phyloP scores from a whole-genome alignment of 2,888 invertebrate genomes.

The Resseliella maxima region DNA sequence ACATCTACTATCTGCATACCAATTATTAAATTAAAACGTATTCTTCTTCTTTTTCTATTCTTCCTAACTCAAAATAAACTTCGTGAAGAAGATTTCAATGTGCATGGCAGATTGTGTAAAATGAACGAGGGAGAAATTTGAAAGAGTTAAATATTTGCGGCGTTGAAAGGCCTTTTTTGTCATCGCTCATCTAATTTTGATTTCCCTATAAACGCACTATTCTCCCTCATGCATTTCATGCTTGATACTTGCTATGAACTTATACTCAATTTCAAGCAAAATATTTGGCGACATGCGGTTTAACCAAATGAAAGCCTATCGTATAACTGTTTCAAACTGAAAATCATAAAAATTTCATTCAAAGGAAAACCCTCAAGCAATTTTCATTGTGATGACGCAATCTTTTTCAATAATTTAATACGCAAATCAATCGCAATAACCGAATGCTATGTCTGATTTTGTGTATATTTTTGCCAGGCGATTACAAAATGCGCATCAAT shows the following conservation, averaged over 20 bases:
- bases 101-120: background rate
- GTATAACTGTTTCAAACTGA: background rate
- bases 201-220: background rate
- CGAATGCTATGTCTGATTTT: too few relatives aligned
- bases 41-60: too few relatives aligned
- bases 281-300: background rate
- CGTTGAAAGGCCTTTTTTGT: background rate
- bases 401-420: background rate
- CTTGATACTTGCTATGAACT: background rate
- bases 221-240: background rate
- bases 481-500: too few relatives aligned
- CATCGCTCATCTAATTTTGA: background rate
- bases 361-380: slow-evolving; percentile 1
- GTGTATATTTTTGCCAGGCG: too few relatives aligned
- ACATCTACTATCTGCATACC: background rate
- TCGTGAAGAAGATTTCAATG: too few relatives aligned
- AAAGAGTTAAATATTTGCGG: background rate
- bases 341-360: background rate
- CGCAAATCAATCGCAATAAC: background rate
- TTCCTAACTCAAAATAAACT: too few relatives aligned
- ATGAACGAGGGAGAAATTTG: background rate
- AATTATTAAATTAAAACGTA: too few relatives aligned
- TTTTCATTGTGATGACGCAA: slow-evolving; percentile 33
- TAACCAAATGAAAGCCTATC: too few relatives aligned
- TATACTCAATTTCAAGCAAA: background rate